Percentiles rank a stretch among this genome's conserved stretches.
Conservation (phyloP, 2,113 vertebrate genomes). For the Gopherus evgoodei region DNA sequence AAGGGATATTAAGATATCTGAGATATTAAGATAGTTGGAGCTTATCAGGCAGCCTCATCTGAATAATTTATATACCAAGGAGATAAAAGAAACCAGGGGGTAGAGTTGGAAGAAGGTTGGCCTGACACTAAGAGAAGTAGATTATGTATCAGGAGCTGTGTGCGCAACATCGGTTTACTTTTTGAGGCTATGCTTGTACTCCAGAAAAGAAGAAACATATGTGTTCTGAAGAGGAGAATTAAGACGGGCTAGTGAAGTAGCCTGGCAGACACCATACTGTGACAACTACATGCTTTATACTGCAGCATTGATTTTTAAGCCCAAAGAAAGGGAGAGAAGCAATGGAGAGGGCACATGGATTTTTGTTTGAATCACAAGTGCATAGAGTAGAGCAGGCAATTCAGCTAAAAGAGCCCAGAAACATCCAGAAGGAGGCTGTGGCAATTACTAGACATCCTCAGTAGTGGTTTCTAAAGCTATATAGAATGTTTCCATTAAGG, state of each 20-base stretch:
- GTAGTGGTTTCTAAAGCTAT: neutral
- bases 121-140: slow-evolving; percentile 45
- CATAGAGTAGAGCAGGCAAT: neutral
- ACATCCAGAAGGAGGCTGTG: neutral
- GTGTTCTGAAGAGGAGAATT: neutral
- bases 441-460: neutral
- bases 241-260: neutral
- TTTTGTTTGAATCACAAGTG: neutral
- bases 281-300: neutral
- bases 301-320: neutral
- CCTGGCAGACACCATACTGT: neutral
- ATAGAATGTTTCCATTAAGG: neutral
- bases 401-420: neutral
- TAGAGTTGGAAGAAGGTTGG: neutral
- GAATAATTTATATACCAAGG: neutral
- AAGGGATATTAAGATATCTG: neutral
- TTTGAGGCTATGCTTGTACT: slow-evolving; percentile 24
- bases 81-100: neutral
- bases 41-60: slow-evolving; percentile 10
- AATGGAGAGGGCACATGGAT: neutral
- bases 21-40: neutral
- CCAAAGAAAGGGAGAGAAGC: neutral
- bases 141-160: slow-evolving; percentile 1
- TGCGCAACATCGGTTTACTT: slow-evolving; percentile 43
- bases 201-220: slow-evolving; percentile 8